phyloP scores from a whole-genome alignment of 1,140 invertebrate species.

The Achatina immaculata region DNA sequence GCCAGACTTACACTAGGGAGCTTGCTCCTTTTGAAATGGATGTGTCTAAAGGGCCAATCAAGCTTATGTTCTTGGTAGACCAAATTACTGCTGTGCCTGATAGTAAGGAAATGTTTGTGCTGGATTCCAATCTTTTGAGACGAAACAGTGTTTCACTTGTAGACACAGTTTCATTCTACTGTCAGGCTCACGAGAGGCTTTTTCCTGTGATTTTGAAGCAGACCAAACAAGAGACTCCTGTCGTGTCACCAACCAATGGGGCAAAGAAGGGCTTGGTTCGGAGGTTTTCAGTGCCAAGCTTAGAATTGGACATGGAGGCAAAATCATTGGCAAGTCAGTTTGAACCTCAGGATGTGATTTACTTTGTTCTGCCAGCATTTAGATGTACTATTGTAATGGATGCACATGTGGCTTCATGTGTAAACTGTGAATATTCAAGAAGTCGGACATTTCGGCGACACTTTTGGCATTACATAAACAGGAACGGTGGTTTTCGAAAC shows the following conservation, averaged over 20 bases:
- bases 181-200: slow-evolving; percentile 17
- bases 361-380: slow-evolving; percentile 38
- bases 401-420: slow-evolving; percentile 51
- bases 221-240: background rate
- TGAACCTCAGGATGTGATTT: slow-evolving; percentile 24
- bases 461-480: slow-evolving; percentile 42
- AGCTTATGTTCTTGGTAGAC: slow-evolving; percentile 28
- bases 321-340: background rate
- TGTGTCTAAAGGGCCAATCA: slow-evolving; percentile 12
- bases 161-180: slow-evolving; percentile 32
- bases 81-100: background rate
- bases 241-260: background rate
- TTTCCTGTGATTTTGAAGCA: slow-evolving; percentile 6
- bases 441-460: slow-evolving; percentile 43
- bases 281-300: slow-evolving; percentile 22
- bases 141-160: background rate
- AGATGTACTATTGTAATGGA: slow-evolving; percentile 42
- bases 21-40: slow-evolving; percentile 32
- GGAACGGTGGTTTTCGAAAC: slow-evolving; percentile 28
- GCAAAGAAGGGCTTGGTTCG: background rate
- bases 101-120: background rate
- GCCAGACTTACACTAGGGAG: slow-evolving; percentile 27
- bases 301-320: background rate
- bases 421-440: slow-evolving; percentile 35
- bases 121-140: background rate